Base-by-base conservation (phyloP, 2,888 invertebrate genomes). In the Tenthredo amoena region DNA sequence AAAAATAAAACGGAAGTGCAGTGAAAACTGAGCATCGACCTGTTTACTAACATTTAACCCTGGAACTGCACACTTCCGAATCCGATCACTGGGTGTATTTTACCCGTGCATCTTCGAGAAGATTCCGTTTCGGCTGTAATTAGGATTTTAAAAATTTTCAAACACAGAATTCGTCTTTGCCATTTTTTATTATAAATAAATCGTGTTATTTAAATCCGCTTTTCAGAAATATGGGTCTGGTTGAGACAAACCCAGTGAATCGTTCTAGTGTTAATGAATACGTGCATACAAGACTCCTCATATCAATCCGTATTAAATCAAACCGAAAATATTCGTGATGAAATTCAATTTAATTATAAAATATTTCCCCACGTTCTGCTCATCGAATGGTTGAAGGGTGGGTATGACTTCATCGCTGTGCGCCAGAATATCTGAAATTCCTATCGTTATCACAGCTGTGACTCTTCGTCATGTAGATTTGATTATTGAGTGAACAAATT, bases 381-480 rank as follows among this genome's bases (percentile, higher is more conserved):
- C 15, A 40, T 72, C 9, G 10, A n/a, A 21, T 58, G 58, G 47
- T 58, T 21, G 6, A n/a, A 26, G 37, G 7, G 37, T 18, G 15
- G n/a, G 37, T n/a, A 72, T 40, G 71, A 40, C 40, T 72, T 40
- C 7, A 72, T 37, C 1, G 71, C 37, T 72, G 18, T 37, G 40
- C n/a, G 40, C 34, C 71, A 26, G 71, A 72, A 72, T 72, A 72
- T 18, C 37, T 72, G n/a, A 40, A 72, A 72, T 72, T 72, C 71
- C 71, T 18, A 40, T 40, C 10, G 37, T 37, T 4, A 40, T 72
- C 31, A 71, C 34, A 37, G 71, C 37, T 15, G 68, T 68, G 71
- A 71, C 37, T 37, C 15, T 37, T 68, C 12, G 12, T 31, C 68
- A 37, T 37, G 4, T 15, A 68, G 34, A 71, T 71, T 71, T 18